phyloP scores from a whole-genome alignment of 1,140 invertebrate species.

The Drosophila chauvacae region DNA sequence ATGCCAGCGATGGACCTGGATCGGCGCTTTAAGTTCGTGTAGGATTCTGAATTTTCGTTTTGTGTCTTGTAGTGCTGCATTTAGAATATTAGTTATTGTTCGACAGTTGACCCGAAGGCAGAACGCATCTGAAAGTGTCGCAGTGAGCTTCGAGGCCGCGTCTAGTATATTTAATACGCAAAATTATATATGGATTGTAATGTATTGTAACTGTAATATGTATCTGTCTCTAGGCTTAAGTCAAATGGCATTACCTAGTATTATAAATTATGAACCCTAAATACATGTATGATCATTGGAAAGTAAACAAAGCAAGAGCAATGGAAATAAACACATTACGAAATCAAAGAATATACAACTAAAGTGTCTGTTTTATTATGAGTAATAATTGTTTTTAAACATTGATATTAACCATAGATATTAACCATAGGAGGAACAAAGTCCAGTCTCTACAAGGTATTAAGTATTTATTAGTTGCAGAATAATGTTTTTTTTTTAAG shows the following conservation, averaged over 20 bases:
- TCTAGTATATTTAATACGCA: constrained; percentile 40
- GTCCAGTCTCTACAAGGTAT: no score
- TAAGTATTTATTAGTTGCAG: no score
- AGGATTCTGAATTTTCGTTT: constrained; percentile 44
- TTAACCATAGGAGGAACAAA: no score
- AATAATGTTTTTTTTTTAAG: no score
- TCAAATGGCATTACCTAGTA: constrained; percentile 74
- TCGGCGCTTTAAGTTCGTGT: constrained; percentile 44
- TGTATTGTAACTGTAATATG: constrained; percentile 68
- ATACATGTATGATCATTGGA: constrained; percentile 57
- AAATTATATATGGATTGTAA: constrained; percentile 58
- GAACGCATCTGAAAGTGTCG: constrained; percentile 62
- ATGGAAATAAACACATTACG: constrained; percentile 73
- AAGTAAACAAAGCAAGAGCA: constrained; percentile 49
- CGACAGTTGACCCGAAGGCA: constrained; percentile 43
- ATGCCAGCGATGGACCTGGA: constrained; percentile 21
- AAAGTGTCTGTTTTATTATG: neutral
- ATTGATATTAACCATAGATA: no score
- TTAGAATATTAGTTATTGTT: constrained; percentile 60
- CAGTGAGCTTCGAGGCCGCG: constrained; percentile 32
- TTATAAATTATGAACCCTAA: constrained; percentile 70
- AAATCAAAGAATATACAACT: constrained; percentile 60
- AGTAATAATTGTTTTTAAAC: no score
- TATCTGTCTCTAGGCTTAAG: constrained; percentile 66
- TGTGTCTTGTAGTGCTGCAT: constrained; percentile 62